Percentiles rank a stretch among this genome's conserved stretches.
phyloP scores from a whole-genome alignment of 2,797 vertebrate species.

The Telmatherina bonti region DNA sequence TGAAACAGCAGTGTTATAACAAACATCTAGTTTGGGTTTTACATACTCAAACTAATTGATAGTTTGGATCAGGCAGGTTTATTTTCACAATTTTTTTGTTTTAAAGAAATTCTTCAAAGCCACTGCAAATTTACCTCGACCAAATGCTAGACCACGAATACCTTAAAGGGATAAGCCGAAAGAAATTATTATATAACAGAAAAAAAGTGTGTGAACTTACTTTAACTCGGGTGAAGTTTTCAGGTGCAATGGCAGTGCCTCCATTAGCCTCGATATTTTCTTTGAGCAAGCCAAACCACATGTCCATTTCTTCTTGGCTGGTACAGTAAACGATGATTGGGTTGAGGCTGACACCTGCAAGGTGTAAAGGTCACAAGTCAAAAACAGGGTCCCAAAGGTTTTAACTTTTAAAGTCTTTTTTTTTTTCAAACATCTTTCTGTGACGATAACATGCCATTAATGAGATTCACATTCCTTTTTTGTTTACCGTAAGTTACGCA shows the following conservation, averaged over 20 bases:
- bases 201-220: conserved; percentile 58
- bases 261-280: conserved; percentile 90
- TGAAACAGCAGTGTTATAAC: too few species aligned
- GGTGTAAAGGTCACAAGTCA: conserved; percentile 57
- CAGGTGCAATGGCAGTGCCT: conserved; percentile 75
- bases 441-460: conserved; percentile 30
- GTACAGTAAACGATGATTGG: conserved; percentile 92
- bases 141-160: too few species aligned
- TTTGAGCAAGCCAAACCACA: conserved; percentile 92
- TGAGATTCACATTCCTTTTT: conserved; percentile 10
- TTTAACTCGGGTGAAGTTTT: conserved; percentile 80
- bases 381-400: conserved; percentile 19
- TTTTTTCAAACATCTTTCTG: conserved; percentile 1
- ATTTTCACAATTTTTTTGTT: too few species aligned
- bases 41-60: too few species aligned
- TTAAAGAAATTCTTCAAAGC: too few species aligned
- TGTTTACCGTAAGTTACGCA: conserved; percentile 33
- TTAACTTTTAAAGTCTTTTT: conserved; percentile 9
- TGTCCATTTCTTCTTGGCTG: conserved; percentile 86
- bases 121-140: too few species aligned
- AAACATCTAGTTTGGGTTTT: too few species aligned
- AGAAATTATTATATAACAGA: neutral
- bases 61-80: too few species aligned
- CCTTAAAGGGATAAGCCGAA: neutral
- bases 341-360: conserved; percentile 90